phyloP scores from a whole-genome alignment of 37 sponge, comb jelly and placozoan genomes.

The Beroe forskalii region DNA sequence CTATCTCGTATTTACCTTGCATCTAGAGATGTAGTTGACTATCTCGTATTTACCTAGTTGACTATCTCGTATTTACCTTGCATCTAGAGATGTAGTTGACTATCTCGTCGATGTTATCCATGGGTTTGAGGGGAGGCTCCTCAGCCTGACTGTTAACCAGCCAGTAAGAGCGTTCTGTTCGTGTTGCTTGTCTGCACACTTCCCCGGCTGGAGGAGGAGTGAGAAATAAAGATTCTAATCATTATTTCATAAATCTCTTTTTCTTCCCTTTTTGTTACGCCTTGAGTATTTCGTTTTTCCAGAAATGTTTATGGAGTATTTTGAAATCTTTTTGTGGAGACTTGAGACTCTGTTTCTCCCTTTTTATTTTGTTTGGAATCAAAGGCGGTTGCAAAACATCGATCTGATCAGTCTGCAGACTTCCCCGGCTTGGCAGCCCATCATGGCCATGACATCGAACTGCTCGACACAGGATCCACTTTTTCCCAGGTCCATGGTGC shows the following conservation, averaged over 20 bases:
- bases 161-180: slow-evolving; percentile 57
- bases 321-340: too few species aligned
- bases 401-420: too few species aligned
- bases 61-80: background rate
- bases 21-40: background rate
- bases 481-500: slow-evolving; percentile 28
- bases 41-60: too few species aligned
- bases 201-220: background rate
- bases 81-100: slow-evolving; percentile 22
- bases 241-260: too few species aligned
- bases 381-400: too few species aligned
- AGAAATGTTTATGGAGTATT: too few species aligned
- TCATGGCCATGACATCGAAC: slow-evolving; percentile 63
- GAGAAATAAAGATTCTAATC: too few species aligned
- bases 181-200: slow-evolving; percentile 35
- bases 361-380: too few species aligned
- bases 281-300: too few species aligned
- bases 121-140: slow-evolving; percentile 57
- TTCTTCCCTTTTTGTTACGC: too few species aligned
- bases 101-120: slow-evolving; percentile 41
- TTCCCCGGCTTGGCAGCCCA: slow-evolving; percentile 3
- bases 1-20: background rate
- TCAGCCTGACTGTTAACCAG: background rate
- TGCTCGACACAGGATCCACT: slow-evolving; percentile 40
- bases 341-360: too few species aligned